Conservation (phyloP, 1,140 invertebrate species). For the Danaus plexippus region DNA sequence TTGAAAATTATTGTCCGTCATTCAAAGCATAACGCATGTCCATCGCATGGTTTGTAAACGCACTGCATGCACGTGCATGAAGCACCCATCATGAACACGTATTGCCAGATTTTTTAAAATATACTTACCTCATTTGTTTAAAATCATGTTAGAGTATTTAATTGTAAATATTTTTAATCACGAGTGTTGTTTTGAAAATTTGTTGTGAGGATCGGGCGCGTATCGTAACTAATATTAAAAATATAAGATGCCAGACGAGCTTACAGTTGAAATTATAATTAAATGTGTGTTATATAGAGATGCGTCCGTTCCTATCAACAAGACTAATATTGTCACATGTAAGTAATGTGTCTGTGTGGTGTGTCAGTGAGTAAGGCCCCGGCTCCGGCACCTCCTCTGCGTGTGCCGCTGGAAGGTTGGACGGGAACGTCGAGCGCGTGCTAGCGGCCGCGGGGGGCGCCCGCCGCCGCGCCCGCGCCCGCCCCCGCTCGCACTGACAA, state of each 20-base stretch:
- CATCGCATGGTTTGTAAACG: neutral
- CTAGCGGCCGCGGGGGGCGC: constrained; percentile 56
- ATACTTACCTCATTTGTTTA: too few relatives aligned
- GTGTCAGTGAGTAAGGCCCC: constrained; percentile 43
- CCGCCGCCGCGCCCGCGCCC: constrained; percentile 24
- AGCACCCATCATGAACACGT: too few relatives aligned
- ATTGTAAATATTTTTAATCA: too few relatives aligned
- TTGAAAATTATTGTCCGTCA: neutral
- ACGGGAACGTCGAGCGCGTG: constrained; percentile 55
- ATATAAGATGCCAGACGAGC: neutral
- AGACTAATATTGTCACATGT: too few relatives aligned
- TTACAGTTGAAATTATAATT: neutral
- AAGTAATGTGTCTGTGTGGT: neutral
- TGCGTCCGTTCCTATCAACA: neutral
- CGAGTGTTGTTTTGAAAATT: too few relatives aligned
- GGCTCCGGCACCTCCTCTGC: constrained; percentile 57
- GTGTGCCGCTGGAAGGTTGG: constrained; percentile 50
- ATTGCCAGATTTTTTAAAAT: too few relatives aligned
- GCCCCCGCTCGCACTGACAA: constrained; percentile 18
- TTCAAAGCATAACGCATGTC: neutral
- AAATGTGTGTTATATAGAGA: neutral
- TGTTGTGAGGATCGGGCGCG: too few relatives aligned
- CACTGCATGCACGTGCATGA: too few relatives aligned
- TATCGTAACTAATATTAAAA: too few relatives aligned
- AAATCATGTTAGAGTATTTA: too few relatives aligned